Evolutionary conservation across 2,113 vertebrate genomes (phyloP), one percentile per base, ranked within the genome.

Genomic region (Sorex araneus): DNA sequence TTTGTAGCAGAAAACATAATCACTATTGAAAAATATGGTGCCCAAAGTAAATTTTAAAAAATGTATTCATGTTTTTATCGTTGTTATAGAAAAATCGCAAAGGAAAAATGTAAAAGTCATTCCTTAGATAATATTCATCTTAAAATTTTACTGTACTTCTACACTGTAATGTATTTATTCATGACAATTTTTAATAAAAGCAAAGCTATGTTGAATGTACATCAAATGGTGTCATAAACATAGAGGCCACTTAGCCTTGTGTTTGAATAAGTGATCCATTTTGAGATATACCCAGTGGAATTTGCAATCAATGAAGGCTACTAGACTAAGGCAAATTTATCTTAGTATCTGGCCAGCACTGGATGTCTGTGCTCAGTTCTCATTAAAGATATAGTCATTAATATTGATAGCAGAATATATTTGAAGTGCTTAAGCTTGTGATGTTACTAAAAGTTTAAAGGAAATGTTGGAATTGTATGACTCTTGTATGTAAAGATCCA

Each of bases 361-460:
- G 45, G 32, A 73, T 73, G 76, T 91, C 30, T 77, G 5, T 73
- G 43, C 32, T 81, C 25, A 73, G n/a, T 50, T 66, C 8, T 63
- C 50, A 40, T 90, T 87, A 74, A 64, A 86, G 28, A 87, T 80
- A 63, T 34, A 45, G 60, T 75, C 69, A 63, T 3, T 80, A 54
- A 40, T 30, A 82, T 28, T 30, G 60, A 86, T 2, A 60, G 23
- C 64, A 90, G 45, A 4, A 73, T 74, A 78, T 74, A 75, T 86
- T 75, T 90, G 50, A 93, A n/a, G 16, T 45, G 34, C 23, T n/a
- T 45, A 89, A 47, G 5, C 57, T 36, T 73, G 45, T 47, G 43
- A 92, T n/a, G 82, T 27, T 76, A 88, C 36, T 90, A 92, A 92
- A 85, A 82, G 15, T 70, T 23, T 57, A 77, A 94, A 91, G 28